phyloP scores from a whole-genome alignment of 2,113 vertebrate species.

The Malurus melanocephalus region DNA sequence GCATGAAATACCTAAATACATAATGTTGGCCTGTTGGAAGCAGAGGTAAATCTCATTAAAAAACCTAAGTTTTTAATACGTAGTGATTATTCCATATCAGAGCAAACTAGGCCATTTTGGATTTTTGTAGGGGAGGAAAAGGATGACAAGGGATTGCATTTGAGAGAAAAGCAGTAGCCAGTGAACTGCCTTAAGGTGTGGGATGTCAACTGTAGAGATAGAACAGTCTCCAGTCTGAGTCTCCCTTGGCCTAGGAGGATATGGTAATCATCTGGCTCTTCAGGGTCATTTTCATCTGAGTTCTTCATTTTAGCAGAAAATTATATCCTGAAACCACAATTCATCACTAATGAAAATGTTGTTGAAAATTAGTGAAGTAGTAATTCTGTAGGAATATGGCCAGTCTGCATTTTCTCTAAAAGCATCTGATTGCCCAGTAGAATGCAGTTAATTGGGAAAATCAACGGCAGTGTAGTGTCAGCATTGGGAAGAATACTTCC shows the following conservation, averaged over 20 bases:
- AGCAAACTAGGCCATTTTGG: not conserved
- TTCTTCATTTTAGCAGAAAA: conserved; percentile 8
- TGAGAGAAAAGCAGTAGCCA: not conserved
- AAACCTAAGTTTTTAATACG: not conserved
- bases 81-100: not conserved
- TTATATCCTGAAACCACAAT: not conserved
- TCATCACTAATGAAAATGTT: conserved; percentile 15
- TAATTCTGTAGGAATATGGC: not conserved
- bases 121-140: not conserved
- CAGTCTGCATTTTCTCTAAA: conserved; percentile 9
- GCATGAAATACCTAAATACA: not conserved
- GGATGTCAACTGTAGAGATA: not conserved
- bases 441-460: not conserved
- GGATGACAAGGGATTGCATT: not conserved
- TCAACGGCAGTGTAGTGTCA: not conserved
- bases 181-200: not conserved
- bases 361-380: conserved; percentile 4
- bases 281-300: not conserved
- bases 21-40: not conserved
- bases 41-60: not conserved
- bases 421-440: not conserved
- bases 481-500: not conserved
- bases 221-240: not conserved
- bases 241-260: not conserved
- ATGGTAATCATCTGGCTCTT: not conserved